A percentile compares a stretch with the other conserved stretches of the same genome.
Conservation (phyloP, 2,888 invertebrate genomes). For the Diarsia mendica region DNA sequence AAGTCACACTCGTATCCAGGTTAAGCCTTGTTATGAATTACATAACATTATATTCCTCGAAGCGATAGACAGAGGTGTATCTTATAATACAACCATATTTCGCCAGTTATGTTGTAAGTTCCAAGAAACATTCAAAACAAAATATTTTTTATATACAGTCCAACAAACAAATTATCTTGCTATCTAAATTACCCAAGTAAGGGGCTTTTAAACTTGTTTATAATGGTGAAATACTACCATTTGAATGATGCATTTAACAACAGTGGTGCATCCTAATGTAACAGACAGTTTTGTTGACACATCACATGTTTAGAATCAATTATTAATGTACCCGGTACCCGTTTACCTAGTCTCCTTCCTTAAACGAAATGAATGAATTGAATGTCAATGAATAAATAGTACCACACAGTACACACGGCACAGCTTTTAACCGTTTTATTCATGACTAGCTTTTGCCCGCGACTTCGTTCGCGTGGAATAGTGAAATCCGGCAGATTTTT, state of each 20-base stretch:
- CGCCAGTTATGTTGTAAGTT: too few species aligned
- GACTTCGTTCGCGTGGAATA: too few species aligned
- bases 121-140: not conserved
- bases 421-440: not conserved
- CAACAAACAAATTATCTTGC: not conserved
- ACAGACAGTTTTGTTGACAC: conserved; percentile 5
- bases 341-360: conserved; percentile 33
- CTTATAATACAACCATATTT: too few species aligned
- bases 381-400: not conserved
- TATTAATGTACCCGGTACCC: conserved; percentile 27
- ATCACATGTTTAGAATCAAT: conserved; percentile 52
- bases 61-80: too few species aligned
- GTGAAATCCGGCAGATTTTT: too few species aligned
- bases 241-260: conserved; percentile 34
- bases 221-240: conserved; percentile 24
- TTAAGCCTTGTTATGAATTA: too few species aligned
- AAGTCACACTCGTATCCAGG: too few species aligned
- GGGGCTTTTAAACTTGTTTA: not conserved
- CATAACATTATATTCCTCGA: too few species aligned
- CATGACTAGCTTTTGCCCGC: too few species aligned
- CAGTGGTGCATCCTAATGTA: conserved; percentile 34
- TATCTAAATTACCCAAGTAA: not conserved
- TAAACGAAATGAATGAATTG: conserved; percentile 16
- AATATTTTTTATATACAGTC: not conserved
- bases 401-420: not conserved